These are phyloP conservation scores for Lacerta agilis DNA, from an alignment of 2,797 vertebrate genomes.

Conservation along the genomic window DNA sequence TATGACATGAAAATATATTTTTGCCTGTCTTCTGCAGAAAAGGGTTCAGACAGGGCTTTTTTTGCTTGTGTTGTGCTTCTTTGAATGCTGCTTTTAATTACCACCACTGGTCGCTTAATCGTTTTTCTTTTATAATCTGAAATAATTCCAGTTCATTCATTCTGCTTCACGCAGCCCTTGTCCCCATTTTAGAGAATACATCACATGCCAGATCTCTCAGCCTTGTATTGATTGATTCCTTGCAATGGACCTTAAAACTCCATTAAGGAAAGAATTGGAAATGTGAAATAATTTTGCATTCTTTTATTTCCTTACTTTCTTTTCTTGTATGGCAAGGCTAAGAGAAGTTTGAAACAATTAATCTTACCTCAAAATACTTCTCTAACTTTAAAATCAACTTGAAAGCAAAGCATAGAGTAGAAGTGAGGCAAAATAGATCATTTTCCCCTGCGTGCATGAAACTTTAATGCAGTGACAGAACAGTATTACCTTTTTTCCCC, in stretches of 20 bases:
- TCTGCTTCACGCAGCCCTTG: background rate
- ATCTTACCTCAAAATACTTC: conserved; percentile 68
- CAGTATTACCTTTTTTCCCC: conserved; percentile 12
- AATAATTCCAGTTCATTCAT: conserved; percentile 38
- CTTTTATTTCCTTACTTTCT: conserved; percentile 48
- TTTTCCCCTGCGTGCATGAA: background rate
- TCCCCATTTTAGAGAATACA: conserved; percentile 42
- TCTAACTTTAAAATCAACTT: conserved; percentile 61
- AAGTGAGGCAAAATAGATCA: conserved; percentile 37
- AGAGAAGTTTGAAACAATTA: conserved; percentile 63
- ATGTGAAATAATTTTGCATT: conserved; percentile 74
- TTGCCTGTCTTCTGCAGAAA: background rate
- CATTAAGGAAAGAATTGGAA: conserved; percentile 68
- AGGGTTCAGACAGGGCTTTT: background rate
- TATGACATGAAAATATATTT: background rate
- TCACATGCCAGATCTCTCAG: conserved; percentile 41
- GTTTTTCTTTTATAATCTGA: conserved; percentile 30
- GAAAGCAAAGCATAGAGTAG: conserved; percentile 47
- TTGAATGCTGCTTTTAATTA: background rate
- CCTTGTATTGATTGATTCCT: conserved; percentile 68
- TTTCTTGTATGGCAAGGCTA: conserved; percentile 41
- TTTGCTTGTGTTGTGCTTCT: background rate
- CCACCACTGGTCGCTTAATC: background rate
- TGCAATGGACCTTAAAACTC: conserved; percentile 73
- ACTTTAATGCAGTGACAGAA: conserved; percentile 26